These are phyloP conservation scores for Gorilla gorilla DNA, from an alignment of 2,113 vertebrate species.

Conservation along the genomic window DNA sequence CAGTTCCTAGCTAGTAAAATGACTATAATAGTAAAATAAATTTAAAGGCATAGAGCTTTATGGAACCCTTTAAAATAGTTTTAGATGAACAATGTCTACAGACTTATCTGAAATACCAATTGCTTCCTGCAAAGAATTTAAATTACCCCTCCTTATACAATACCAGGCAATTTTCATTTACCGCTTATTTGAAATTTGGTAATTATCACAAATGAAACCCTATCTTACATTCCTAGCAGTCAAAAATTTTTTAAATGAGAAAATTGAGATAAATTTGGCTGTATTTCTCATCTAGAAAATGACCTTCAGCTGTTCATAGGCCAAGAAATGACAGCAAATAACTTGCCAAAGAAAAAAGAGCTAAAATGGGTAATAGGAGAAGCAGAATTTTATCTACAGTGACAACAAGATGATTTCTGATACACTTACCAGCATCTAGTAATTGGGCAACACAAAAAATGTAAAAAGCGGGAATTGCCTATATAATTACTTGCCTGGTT, in stretches of 20 bases:
- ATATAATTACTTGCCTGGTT: neutral
- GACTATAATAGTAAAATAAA: conserved; percentile 75
- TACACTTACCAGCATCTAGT: neutral
- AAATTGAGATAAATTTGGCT: conserved; percentile 39
- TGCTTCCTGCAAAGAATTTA: conserved; percentile 48
- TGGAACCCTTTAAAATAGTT: neutral
- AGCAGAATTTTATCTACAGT: neutral
- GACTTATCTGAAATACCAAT: conserved; percentile 36
- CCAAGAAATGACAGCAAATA: neutral
- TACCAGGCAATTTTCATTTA: conserved; percentile 16
- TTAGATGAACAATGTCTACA: conserved; percentile 32
- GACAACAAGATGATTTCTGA: conserved; percentile 24
- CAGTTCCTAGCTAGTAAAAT: conserved; percentile 80
- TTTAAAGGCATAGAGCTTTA: conserved; percentile 76
- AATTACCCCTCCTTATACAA: conserved; percentile 27
- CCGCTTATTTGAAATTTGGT: conserved; percentile 56
- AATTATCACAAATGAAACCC: conserved; percentile 33
- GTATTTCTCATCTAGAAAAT: conserved; percentile 46
- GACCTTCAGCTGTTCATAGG: conserved; percentile 43
- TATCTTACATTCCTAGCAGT: conserved; percentile 14
- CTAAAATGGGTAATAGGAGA: neutral
- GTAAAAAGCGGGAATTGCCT: neutral
- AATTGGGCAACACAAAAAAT: neutral
- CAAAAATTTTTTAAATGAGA: conserved; percentile 29
- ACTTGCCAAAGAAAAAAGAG: conserved; percentile 10